Conservation (phyloP, 2,113 vertebrate genomes). For the Thomomys bottae region DNA sequence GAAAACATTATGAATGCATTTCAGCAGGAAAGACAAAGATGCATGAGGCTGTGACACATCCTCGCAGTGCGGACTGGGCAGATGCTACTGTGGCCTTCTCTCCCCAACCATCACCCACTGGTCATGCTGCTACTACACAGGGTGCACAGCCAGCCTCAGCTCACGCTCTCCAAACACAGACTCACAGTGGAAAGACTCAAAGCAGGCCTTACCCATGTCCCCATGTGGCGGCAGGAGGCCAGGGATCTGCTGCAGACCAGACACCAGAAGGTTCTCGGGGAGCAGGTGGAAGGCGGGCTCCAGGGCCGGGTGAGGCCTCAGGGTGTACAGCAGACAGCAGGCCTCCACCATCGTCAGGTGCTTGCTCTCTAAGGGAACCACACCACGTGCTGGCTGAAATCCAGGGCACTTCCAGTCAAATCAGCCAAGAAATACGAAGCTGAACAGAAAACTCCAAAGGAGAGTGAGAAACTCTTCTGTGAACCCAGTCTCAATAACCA, state of each 20-base stretch:
- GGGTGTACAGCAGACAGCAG: conserved; percentile 86
- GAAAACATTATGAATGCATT: neutral
- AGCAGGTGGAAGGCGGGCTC: conserved; percentile 87
- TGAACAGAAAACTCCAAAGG: too few relatives aligned
- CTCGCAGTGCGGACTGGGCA: neutral
- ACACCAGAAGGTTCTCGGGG: conserved; percentile 91
- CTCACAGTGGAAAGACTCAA: neutral
- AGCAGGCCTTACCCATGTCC: conserved; percentile 77
- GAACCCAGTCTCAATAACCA: neutral
- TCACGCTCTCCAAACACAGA: rapidly evolving
- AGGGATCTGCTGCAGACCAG: conserved; percentile 88
- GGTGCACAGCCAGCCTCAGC: rapidly evolving
- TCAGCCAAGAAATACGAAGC: neutral
- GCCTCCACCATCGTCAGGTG: conserved; percentile 88
- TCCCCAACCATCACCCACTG: neutral
- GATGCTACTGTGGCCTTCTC: rapidly evolving
- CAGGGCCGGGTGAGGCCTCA: conserved; percentile 87
- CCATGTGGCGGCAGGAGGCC: conserved; percentile 84
- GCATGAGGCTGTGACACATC: rapidly evolving
- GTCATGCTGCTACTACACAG: neutral
- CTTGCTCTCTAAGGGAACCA: conserved; percentile 86
- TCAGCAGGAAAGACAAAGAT: neutral
- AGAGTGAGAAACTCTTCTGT: neutral
- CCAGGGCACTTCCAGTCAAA: rapidly evolving
- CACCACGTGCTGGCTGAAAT: neutral